Conservation (phyloP, 2,113 vertebrate genomes). For the Ptilonorhynchus violaceus region DNA sequence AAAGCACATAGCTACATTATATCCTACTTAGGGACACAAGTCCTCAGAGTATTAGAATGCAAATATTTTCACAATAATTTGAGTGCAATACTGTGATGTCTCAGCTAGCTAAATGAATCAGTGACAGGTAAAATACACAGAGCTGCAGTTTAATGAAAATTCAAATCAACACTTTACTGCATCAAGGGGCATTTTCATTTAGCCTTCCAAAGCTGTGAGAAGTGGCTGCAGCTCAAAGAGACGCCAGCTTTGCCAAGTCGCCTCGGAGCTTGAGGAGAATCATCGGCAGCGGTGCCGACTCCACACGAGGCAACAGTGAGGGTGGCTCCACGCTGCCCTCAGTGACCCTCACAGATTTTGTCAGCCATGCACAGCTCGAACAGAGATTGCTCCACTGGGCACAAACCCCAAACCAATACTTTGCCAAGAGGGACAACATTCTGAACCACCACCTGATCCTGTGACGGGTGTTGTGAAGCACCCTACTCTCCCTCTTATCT, state of each 20-base stretch:
- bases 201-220: neutral
- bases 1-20: conserved; percentile 66
- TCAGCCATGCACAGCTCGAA: neutral
- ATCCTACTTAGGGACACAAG: conserved; percentile 60
- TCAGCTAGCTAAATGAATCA: conserved; percentile 75
- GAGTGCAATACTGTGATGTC: conserved; percentile 71
- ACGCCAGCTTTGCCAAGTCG: neutral
- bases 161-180: conserved; percentile 12
- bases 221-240: neutral
- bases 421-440: neutral
- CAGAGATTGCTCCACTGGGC: neutral
- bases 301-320: neutral
- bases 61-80: conserved; percentile 65
- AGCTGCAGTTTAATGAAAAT: conserved; percentile 68
- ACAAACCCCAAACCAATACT: neutral
- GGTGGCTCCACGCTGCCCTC: neutral
- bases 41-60: conserved; percentile 68
- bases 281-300: neutral
- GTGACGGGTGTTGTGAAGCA: neutral
- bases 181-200: neutral
- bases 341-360: neutral
- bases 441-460: neutral
- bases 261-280: neutral
- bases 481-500: conserved; percentile 3
- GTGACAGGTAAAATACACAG: conserved; percentile 72